These are phyloP conservation scores for Trachelipus rathkii DNA, from an alignment of 1,140 invertebrate genomes.

Conservation along the genomic window DNA sequence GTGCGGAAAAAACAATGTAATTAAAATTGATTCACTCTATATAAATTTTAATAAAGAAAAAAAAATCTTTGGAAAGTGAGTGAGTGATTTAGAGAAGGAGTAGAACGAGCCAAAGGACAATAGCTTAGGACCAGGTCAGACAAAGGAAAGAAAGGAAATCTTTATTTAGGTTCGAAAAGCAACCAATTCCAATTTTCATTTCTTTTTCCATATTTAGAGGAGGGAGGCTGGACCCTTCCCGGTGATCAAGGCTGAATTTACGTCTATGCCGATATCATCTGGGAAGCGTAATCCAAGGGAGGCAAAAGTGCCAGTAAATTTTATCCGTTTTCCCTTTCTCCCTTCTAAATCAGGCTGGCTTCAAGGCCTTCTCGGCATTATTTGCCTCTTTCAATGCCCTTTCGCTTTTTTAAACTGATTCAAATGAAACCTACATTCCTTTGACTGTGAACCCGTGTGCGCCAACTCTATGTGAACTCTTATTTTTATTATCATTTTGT, in stretches of 20 bases:
- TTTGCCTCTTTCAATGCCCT: background rate
- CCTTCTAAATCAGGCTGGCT: background rate
- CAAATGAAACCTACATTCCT: background rate
- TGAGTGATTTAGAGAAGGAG: background rate
- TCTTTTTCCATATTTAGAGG: background rate
- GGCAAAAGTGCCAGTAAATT: constrained; percentile 9
- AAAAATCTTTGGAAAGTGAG: background rate
- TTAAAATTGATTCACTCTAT: too few species aligned
- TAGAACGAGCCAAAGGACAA: too few species aligned
- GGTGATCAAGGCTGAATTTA: background rate
- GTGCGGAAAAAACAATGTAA: too few species aligned
- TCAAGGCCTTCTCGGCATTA: constrained; percentile 1
- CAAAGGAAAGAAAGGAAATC: background rate
- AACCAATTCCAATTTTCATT: background rate
- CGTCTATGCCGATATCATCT: constrained; percentile 4
- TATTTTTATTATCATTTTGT: too few species aligned
- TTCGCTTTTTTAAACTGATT: background rate
- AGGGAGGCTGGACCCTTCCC: background rate
- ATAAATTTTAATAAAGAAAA: too few species aligned
- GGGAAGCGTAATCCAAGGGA: background rate
- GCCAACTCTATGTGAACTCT: too few species aligned
- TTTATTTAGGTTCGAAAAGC: background rate
- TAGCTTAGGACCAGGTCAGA: background rate
- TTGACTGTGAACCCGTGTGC: too few species aligned
- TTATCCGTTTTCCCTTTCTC: background rate